Percentiles rank a stretch among this genome's conserved stretches.
These are phyloP conservation scores for Hypolimnas misippus DNA, from an alignment of 2,888 invertebrate genomes.

Conservation along the genomic window DNA sequence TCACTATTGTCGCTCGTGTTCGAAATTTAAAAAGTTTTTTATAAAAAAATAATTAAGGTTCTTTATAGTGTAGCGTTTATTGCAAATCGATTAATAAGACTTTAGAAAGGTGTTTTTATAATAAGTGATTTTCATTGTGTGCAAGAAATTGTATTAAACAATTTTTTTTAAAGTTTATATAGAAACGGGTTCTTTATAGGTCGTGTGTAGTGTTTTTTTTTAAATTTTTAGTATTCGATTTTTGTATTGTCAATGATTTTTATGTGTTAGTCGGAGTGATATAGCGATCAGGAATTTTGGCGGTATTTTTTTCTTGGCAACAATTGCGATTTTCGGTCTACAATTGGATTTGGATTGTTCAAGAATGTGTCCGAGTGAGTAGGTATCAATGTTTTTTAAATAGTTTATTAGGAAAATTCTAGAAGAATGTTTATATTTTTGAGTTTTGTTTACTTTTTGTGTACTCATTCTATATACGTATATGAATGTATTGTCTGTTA, in stretches of 20 bases:
- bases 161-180: too few species aligned
- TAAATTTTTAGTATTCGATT: not conserved
- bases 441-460: too few species aligned
- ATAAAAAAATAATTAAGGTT: not conserved
- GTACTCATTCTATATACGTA: too few species aligned
- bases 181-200: too few species aligned
- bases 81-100: not conserved
- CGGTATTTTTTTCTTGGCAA: conserved; percentile 32
- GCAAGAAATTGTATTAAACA: not conserved
- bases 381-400: not conserved
- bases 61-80: conserved; percentile 8
- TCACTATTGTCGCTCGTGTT: conserved; percentile 1
- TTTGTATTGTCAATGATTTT: conserved; percentile 1
- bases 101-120: not conserved
- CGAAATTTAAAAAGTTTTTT: not conserved
- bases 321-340: conserved; percentile 18
- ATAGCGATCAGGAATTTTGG: conserved; percentile 26
- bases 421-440: too few species aligned
- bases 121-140: not conserved
- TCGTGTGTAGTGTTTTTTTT: not conserved
- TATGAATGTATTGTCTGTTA: too few species aligned
- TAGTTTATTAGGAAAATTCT: not conserved
- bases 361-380: conserved; percentile 29
- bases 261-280: conserved; percentile 7
- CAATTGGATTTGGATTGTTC: conserved; percentile 22